These are phyloP conservation scores for Portevinia maculata DNA, from an alignment of 2,888 invertebrate species.

Conservation along the genomic window DNA sequence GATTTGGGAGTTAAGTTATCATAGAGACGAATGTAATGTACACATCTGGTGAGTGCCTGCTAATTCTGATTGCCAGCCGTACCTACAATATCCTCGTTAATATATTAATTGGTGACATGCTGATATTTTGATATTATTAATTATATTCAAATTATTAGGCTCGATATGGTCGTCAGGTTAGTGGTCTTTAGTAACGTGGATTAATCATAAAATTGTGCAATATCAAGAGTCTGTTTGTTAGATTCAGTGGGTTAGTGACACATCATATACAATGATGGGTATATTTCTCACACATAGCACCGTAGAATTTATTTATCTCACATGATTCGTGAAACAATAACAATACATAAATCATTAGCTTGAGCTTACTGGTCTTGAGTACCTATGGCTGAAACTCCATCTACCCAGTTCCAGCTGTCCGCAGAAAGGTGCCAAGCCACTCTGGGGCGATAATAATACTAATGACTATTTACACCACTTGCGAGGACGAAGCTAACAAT, in stretches of 20 bases:
- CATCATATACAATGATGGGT: background rate
- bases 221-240: background rate
- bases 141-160: slow-evolving; percentile 25
- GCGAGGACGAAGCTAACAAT: slow-evolving; percentile 25
- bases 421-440: slow-evolving; percentile 56
- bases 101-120: no score
- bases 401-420: slow-evolving; percentile 45
- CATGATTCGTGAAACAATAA: background rate
- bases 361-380: background rate
- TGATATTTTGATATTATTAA: slow-evolving; percentile 46
- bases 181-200: background rate
- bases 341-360: background rate
- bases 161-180: slow-evolving; percentile 1
- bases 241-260: background rate
- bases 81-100: no score
- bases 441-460: slow-evolving; percentile 67
- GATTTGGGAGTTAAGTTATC: slow-evolving; percentile 37
- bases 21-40: slow-evolving; percentile 7
- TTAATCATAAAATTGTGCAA: background rate
- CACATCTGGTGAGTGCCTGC: slow-evolving; percentile 20
- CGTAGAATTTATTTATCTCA: background rate
- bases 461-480: slow-evolving; percentile 58
- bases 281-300: background rate
- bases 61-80: slow-evolving; percentile 38
- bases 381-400: slow-evolving; percentile 28